These are phyloP conservation scores for Orius insidiosus DNA, from an alignment of 1,140 invertebrate species.

Conservation along the genomic window DNA sequence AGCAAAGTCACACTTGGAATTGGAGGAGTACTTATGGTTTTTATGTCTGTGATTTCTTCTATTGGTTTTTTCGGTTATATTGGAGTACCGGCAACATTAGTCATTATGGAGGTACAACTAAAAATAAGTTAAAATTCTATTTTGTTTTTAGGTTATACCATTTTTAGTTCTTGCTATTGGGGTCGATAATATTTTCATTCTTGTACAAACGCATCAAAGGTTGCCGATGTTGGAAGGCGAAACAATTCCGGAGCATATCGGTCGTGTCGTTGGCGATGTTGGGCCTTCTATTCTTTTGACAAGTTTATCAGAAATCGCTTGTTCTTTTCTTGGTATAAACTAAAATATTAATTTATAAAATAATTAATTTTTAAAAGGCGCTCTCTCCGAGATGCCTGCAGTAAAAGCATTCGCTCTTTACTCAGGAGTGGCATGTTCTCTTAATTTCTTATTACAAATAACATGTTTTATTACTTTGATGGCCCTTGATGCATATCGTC, in stretches of 20 bases:
- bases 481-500: conserved; percentile 68
- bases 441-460: conserved; percentile 93
- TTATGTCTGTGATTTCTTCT: conserved; percentile 77
- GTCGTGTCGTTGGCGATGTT: conserved; percentile 72
- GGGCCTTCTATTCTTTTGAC: conserved; percentile 92
- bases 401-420: conserved; percentile 93
- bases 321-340: conserved; percentile 90
- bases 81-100: conserved; percentile 81
- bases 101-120: conserved; percentile 69
- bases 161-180: conserved; percentile 95
- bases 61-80: conserved; percentile 84
- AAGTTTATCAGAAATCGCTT: conserved; percentile 80
- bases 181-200: conserved; percentile 97
- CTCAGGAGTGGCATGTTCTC: conserved; percentile 81
- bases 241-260: conserved; percentile 69
- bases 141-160: conserved; percentile 57
- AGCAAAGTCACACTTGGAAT: conserved; percentile 87
- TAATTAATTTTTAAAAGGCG: conserved; percentile 35
- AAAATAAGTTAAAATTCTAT: conserved; percentile 1
- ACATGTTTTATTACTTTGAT: conserved; percentile 90
- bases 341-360: too few species aligned
- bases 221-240: conserved; percentile 48
- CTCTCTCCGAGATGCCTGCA: conserved; percentile 92
- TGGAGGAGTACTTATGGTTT: conserved; percentile 78
- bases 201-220: conserved; percentile 79